Conservation (phyloP, 2,797 vertebrate genomes). For the Poecile montanus region DNA sequence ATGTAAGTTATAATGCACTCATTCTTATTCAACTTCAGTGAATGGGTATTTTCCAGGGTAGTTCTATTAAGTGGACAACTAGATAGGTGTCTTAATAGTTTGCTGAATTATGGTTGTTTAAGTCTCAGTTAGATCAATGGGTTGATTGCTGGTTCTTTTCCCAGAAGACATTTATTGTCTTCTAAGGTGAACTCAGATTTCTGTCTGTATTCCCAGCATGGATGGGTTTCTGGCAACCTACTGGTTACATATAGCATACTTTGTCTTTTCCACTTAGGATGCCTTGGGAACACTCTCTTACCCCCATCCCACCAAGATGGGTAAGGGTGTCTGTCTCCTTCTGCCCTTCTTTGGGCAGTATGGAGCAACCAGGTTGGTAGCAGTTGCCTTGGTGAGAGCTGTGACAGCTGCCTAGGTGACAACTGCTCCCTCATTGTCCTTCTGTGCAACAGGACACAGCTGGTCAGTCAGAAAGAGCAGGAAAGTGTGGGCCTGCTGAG, state of each 20-base stretch:
- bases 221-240: not conserved
- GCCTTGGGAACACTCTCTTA: not conserved
- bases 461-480: not conserved
- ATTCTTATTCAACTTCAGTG: conserved; percentile 53
- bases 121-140: not conserved
- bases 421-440: not conserved
- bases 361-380: not conserved
- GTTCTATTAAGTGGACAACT: conserved; percentile 52
- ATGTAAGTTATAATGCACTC: conserved; percentile 39
- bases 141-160: conserved; percentile 65
- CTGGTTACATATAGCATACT: not conserved
- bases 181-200: conserved; percentile 16
- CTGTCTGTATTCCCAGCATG: conserved; percentile 37
- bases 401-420: not conserved
- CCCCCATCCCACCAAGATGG: not conserved
- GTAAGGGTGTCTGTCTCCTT: not conserved
- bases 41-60: conserved; percentile 51
- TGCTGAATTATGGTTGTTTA: conserved; percentile 53
- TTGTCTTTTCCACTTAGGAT: not conserved
- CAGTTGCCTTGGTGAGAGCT: not conserved
- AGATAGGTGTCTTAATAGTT: conserved; percentile 52
- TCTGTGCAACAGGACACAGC: not conserved
- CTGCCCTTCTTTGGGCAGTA: not conserved
- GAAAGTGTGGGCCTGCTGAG: not conserved
- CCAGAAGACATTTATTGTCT: conserved; percentile 70